Base-by-base conservation (phyloP, 2,888 invertebrate species). In the Drosophila silvestris region DNA sequence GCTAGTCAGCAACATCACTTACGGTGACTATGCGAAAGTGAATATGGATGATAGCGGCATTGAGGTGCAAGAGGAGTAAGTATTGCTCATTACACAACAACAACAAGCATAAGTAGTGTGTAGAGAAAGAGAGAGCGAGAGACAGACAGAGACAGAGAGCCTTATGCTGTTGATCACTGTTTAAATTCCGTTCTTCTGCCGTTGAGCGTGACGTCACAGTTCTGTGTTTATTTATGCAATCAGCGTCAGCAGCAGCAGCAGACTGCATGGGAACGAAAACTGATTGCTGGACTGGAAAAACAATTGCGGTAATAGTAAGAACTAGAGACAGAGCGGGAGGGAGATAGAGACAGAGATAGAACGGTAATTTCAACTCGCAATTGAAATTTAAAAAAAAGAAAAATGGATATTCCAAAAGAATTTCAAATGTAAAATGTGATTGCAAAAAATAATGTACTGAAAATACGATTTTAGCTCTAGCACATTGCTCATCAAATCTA, bases 11-110 rank as follows among this genome's bases (percentile, higher is more conserved):
- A 80, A 68, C 67, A 66, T 57, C 67, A 70, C 70, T 47, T 71
- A 80, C 69, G 72, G 65, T 78, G 85, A 85, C 77, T 82, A 80
- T 74, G 79, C 82, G 32, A 90, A 90, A 82, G 59, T 74, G 58
- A 91, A 91, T 74, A 85, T 93, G 83, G 93, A 93, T 66, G 93
- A 93, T 71, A 93, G 93, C 79, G 93, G 93, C 66, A 93, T 93
- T 77, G 93, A 93, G 78, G 82, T 93, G 83, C 93, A 92, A 79
- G 93, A 93, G 92, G 93, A 93, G 93, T 93, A 80, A 93, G 93
- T 93, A 75, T 32, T 26, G 5, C 12, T n/a, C 10, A 26, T 32
- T 12, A 56, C 1, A 67, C n/a, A 50, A 51, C n/a, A 47, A 58
- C 47, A 79, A 54, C 74, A 50, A 47, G 52, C 35, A 47, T 26